Evolutionary conservation across 2,888 invertebrate genomes (phyloP).

Genomic region (Euproctis similis): DNA sequence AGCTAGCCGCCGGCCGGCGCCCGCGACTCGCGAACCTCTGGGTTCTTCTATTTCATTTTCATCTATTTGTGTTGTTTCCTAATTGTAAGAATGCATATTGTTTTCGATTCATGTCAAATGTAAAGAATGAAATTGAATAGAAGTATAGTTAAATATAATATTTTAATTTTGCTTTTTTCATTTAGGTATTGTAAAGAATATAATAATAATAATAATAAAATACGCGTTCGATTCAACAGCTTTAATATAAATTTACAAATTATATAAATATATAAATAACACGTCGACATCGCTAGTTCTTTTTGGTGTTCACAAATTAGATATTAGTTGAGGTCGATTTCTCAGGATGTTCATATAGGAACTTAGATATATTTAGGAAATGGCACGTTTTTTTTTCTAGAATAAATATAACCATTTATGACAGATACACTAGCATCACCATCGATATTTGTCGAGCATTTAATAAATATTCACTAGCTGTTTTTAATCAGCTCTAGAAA

Average conservation of each 20-base stretch:
- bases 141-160: conserved; percentile 31
- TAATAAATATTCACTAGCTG: background rate
- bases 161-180: conserved; percentile 24
- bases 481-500: no score
- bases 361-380: conserved; percentile 21
- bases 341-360: conserved; percentile 25
- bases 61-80: conserved; percentile 39
- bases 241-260: conserved; percentile 64
- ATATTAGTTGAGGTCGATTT: conserved; percentile 19
- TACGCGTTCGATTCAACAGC: conserved; percentile 38
- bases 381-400: background rate
- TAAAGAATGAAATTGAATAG: conserved; percentile 42
- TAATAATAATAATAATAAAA: no score
- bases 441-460: no score
- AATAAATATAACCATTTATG: background rate
- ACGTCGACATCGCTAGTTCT: conserved; percentile 35
- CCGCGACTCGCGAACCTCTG: conserved; percentile 15
- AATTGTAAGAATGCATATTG: conserved; percentile 35
- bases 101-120: conserved; percentile 36
- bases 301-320: conserved; percentile 21
- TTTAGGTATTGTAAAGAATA: conserved; percentile 14
- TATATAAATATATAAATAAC: conserved; percentile 56
- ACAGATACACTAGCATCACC: conserved; percentile 20
- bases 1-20: conserved; percentile 69
- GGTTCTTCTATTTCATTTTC: conserved; percentile 35